phyloP scores from a whole-genome alignment of 2,113 vertebrate species.

The Microcebus murinus region DNA sequence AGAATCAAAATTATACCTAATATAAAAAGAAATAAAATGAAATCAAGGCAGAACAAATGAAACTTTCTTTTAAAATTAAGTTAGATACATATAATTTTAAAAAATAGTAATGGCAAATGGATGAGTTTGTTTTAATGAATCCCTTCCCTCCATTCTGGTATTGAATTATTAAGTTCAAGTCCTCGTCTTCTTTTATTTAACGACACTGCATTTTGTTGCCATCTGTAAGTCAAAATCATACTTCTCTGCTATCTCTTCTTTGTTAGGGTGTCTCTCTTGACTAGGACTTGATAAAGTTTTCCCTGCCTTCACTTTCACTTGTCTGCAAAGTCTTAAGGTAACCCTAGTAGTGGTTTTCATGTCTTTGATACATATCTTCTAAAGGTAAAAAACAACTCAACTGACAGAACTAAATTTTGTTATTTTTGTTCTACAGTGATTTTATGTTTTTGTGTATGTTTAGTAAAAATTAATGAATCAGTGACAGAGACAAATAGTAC shows the following conservation, averaged over 20 bases:
- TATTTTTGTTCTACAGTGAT: background rate
- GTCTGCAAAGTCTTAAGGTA: background rate
- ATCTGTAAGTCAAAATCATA: background rate
- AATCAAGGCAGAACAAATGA: slow-evolving; percentile 6
- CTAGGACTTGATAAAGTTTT: background rate
- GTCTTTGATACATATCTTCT: background rate
- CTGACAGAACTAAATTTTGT: background rate
- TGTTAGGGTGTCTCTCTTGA: background rate
- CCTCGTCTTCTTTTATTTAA: background rate
- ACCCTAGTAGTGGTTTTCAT: background rate
- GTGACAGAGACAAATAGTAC: background rate
- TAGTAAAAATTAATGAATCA: background rate
- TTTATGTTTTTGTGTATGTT: background rate
- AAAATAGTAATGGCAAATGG: background rate
- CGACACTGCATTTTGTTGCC: background rate
- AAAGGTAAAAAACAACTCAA: slow-evolving; percentile 2
- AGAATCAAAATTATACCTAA: slow-evolving; percentile 99
- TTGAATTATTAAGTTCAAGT: background rate
- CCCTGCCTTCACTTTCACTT: background rate
- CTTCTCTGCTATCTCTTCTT: background rate
- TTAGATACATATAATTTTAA: background rate
- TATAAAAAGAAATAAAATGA: slow-evolving; percentile 31
- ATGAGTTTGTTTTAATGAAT: background rate
- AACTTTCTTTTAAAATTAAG: slow-evolving; percentile 18
- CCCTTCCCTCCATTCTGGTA: background rate